phyloP scores from a whole-genome alignment of 2,888 invertebrate species.

The Saturnia japonica region DNA sequence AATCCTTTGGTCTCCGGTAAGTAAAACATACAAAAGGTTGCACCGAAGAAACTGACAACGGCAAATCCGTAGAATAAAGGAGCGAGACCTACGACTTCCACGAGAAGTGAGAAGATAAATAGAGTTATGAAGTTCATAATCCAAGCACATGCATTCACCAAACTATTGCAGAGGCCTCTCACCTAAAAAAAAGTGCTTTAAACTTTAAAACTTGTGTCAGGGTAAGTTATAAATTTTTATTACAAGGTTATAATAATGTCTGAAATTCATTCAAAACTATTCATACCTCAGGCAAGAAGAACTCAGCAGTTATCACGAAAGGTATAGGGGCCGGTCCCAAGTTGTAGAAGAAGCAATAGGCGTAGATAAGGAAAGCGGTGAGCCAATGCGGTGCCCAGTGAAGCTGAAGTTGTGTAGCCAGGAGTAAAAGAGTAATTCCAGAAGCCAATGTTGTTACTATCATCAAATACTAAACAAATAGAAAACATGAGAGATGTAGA shows the following conservation, averaged over 20 bases:
- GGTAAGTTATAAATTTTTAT: too few species aligned
- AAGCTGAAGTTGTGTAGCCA: constrained; percentile 55
- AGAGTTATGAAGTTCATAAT: constrained; percentile 63
- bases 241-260: too few species aligned
- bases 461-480: constrained; percentile 48
- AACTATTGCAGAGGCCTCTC: constrained; percentile 59
- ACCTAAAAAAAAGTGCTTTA: constrained; percentile 42
- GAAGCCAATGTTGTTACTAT: constrained; percentile 48
- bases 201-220: neutral
- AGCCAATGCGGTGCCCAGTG: constrained; percentile 62
- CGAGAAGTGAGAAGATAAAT: constrained; percentile 62
- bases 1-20: constrained; percentile 76
- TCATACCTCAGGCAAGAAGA: constrained; percentile 71
- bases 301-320: constrained; percentile 69
- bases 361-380: constrained; percentile 57
- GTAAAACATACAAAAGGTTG: constrained; percentile 56
- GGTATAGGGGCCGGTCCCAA: constrained; percentile 72
- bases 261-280: neutral
- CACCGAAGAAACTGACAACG: constrained; percentile 54
- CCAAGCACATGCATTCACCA: constrained; percentile 60
- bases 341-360: constrained; percentile 65
- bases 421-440: constrained; percentile 50
- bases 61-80: constrained; percentile 68
- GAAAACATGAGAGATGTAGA: neutral
- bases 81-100: constrained; percentile 57